Percentiles rank a stretch among this genome's conserved stretches.
These are phyloP conservation scores for Spheniscus mendiculus DNA, from an alignment of 2,113 vertebrate genomes.

Conservation along the genomic window DNA sequence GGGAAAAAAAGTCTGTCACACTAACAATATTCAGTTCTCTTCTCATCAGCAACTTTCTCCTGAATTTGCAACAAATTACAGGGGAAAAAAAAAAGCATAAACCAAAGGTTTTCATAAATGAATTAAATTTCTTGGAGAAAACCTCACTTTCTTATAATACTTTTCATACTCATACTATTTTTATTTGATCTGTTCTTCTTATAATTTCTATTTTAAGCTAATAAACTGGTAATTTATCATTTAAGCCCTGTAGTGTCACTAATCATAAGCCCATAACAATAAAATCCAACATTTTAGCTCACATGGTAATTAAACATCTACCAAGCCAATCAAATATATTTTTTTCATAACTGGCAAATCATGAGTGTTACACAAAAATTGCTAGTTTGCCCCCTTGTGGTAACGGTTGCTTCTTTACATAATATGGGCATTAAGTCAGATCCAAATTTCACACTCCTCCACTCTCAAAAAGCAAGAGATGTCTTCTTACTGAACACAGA, in stretches of 20 bases:
- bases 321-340: neutral
- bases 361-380: neutral
- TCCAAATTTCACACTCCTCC: neutral
- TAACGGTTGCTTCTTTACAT: neutral
- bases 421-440: neutral
- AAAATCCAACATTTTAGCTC: neutral
- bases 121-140: neutral
- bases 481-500: neutral
- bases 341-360: neutral
- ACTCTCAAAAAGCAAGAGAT: neutral
- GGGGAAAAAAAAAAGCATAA: neutral
- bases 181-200: neutral
- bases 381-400: constrained; percentile 29
- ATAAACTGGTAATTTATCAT: neutral
- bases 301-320: neutral
- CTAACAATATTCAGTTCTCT: neutral
- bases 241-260: neutral
- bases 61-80: neutral
- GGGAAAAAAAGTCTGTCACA: neutral
- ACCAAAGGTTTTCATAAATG: neutral
- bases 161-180: neutral
- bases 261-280: neutral
- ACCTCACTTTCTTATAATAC: neutral
- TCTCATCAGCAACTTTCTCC: neutral
- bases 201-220: neutral